These are phyloP conservation scores for Hedya salicella DNA, from an alignment of 2,888 invertebrate genomes.

Conservation along the genomic window DNA sequence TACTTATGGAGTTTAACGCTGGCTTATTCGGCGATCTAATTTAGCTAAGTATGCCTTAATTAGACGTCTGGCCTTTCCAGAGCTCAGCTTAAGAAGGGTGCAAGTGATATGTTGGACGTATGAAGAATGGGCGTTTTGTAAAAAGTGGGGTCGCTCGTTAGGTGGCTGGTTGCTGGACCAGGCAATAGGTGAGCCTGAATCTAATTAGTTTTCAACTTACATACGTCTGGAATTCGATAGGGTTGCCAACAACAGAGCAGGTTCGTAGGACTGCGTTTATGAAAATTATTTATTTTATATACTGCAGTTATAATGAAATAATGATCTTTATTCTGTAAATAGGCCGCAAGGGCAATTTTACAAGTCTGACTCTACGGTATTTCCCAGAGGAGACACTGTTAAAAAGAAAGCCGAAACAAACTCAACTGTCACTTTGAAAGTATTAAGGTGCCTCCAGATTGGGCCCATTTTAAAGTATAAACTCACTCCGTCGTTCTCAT, in stretches of 20 bases:
- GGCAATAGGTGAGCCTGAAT: slow-evolving; percentile 32
- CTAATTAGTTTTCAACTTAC: slow-evolving; percentile 37
- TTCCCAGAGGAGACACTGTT: too few relatives aligned
- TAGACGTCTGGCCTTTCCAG: slow-evolving; percentile 50
- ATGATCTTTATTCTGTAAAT: too few relatives aligned
- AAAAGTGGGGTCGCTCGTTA: neutral
- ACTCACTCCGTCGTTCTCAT: too few relatives aligned
- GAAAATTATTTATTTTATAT: too few relatives aligned
- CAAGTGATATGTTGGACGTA: neutral
- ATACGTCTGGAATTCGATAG: slow-evolving; percentile 19
- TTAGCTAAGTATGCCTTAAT: slow-evolving; percentile 49
- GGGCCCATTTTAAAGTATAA: too few relatives aligned
- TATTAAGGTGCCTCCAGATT: too few relatives aligned
- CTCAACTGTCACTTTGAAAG: too few relatives aligned
- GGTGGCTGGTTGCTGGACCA: slow-evolving; percentile 6
- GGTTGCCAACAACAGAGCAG: neutral
- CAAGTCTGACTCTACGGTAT: too few relatives aligned
- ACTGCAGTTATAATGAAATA: too few relatives aligned
- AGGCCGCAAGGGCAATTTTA: too few relatives aligned
- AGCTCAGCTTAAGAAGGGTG: neutral
- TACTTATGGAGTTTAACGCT: slow-evolving; percentile 35
- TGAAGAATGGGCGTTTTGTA: neutral
- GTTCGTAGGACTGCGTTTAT: too few relatives aligned
- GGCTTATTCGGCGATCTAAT: slow-evolving; percentile 42
- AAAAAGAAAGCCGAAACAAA: too few relatives aligned